Percentiles rank a stretch among this genome's conserved stretches.
phyloP scores from a whole-genome alignment of 2,888 invertebrate species.

The Ligdia adustata region DNA sequence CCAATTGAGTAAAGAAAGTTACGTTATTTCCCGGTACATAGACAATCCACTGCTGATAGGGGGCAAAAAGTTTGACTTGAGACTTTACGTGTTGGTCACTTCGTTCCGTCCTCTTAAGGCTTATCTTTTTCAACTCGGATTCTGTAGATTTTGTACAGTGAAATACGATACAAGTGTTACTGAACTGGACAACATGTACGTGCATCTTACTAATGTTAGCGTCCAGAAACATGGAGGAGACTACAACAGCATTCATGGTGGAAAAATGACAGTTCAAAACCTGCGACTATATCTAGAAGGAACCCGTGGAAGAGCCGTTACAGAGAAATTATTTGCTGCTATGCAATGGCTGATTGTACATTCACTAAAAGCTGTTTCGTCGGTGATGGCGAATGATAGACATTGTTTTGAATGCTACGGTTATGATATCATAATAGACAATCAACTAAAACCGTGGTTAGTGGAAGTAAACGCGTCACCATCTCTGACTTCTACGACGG shows the following conservation, averaged over 20 bases:
- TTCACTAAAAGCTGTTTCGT: constrained; percentile 95
- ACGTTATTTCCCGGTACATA: constrained; percentile 98
- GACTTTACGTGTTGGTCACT: constrained; percentile 96
- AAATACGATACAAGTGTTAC: constrained; percentile 96
- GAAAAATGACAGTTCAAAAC: constrained; percentile 97
- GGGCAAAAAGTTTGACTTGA: constrained; percentile 97
- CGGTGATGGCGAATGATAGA: constrained; percentile 96
- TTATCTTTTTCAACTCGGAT: constrained; percentile 95
- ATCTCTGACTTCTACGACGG: constrained; percentile 96
- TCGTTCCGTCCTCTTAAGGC: constrained; percentile 97
- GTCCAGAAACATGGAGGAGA: constrained; percentile 99
- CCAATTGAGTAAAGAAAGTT: constrained; percentile 92
- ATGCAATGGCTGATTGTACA: constrained; percentile 96
- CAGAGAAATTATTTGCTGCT: constrained; percentile 94
- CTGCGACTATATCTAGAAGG: constrained; percentile 95
- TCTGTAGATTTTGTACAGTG: constrained; percentile 98
- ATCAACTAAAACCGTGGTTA: constrained; percentile 96
- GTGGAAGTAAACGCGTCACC: constrained; percentile 98
- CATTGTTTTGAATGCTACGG: constrained; percentile 98
- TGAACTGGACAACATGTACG: constrained; percentile 95
- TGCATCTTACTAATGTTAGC: constrained; percentile 98
- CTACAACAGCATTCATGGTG: constrained; percentile 97
- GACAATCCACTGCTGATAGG: constrained; percentile 97
- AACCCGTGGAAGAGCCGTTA: constrained; percentile 93
- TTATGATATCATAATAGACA: constrained; percentile 98